phyloP scores from a whole-genome alignment of 2,797 vertebrate genomes.

The Gobionotothen gibberifrons region DNA sequence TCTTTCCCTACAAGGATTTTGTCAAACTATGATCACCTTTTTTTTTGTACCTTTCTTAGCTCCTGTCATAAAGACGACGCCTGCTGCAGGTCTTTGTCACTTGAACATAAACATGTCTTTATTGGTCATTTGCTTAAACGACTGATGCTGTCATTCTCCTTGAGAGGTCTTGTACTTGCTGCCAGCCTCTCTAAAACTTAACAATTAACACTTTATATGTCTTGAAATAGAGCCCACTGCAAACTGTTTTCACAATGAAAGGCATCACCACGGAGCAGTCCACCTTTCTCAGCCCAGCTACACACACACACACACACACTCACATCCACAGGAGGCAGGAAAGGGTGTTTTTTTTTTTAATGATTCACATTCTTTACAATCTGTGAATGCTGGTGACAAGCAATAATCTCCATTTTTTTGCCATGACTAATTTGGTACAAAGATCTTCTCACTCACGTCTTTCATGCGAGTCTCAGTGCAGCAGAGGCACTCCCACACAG shows the following conservation, averaged over 20 bases:
- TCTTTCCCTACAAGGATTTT: neutral
- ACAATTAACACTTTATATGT: slow-evolving; percentile 4
- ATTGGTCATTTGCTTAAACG: neutral
- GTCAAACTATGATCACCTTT: neutral
- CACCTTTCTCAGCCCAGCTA: slow-evolving; percentile 12
- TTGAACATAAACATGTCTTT: neutral
- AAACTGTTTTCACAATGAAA: slow-evolving; percentile 14
- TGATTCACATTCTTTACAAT: slow-evolving; percentile 49
- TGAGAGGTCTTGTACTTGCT: neutral
- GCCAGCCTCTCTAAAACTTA: neutral
- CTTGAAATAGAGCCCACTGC: neutral
- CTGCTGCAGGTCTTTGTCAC: neutral
- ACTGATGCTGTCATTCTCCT: neutral
- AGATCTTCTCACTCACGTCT: slow-evolving; percentile 69
- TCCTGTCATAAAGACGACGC: neutral
- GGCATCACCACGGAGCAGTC: slow-evolving; percentile 10
- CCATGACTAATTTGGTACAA: slow-evolving; percentile 67
- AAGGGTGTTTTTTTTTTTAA: slow-evolving; percentile 12
- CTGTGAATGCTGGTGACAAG: slow-evolving; percentile 40
- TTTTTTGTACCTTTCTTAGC: slow-evolving; percentile 4
- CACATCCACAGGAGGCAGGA: slow-evolving; percentile 5
- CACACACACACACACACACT: neutral
- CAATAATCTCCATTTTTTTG: slow-evolving; percentile 37
- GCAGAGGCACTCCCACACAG: slow-evolving; percentile 75
- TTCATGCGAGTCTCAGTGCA: slow-evolving; percentile 68